Conservation (phyloP, 1,140 invertebrate genomes). For the Pomacea maculata region DNA sequence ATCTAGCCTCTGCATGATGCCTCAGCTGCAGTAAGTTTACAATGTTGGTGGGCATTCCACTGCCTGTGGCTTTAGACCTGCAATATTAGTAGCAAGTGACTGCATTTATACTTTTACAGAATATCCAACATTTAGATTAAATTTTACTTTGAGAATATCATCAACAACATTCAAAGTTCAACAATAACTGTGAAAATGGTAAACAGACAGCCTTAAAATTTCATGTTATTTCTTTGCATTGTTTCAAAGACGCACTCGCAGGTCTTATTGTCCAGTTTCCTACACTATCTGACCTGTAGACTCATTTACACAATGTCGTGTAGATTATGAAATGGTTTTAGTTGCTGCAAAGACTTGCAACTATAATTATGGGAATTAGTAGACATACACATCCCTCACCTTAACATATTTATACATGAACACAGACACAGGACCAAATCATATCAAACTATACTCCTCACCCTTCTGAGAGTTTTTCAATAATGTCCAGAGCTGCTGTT, state of each 20-base stretch:
- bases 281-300: too few relatives aligned
- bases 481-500: slow-evolving; percentile 15
- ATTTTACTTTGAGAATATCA: neutral
- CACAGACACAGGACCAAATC: neutral
- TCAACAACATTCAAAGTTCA: neutral
- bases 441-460: neutral
- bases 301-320: too few relatives aligned
- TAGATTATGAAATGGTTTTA: too few relatives aligned
- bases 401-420: neutral
- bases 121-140: neutral
- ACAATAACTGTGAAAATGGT: neutral
- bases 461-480: neutral
- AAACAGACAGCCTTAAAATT: neutral
- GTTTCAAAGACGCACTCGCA: too few relatives aligned
- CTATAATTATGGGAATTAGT: neutral
- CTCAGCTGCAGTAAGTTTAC: slow-evolving; percentile 11
- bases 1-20: too few relatives aligned
- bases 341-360: neutral
- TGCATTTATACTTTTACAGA: neutral
- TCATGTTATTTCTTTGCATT: neutral
- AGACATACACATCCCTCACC: neutral
- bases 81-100: neutral
- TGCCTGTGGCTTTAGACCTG: neutral
- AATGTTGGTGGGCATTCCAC: slow-evolving; percentile 17
- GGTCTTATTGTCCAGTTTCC: too few relatives aligned